Percentiles rank a stretch among this genome's conserved stretches.
These are phyloP conservation scores for Agonopterix heracliana DNA, from an alignment of 2,888 invertebrate genomes.

Conservation along the genomic window DNA sequence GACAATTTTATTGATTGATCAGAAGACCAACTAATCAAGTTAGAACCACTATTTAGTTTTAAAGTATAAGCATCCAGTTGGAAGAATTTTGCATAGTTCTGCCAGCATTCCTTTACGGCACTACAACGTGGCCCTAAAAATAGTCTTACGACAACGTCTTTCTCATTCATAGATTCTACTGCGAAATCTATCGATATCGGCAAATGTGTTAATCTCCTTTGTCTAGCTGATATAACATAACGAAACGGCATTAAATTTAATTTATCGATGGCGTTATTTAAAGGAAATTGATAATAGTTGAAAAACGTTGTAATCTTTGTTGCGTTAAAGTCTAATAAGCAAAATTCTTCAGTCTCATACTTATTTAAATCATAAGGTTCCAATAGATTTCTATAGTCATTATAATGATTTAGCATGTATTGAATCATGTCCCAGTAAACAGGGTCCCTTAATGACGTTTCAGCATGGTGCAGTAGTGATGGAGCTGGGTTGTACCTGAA, in stretches of 20 bases:
- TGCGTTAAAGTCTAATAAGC: conserved; percentile 35
- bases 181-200: conserved; percentile 46
- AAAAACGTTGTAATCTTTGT: conserved; percentile 50
- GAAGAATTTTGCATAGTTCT: conserved; percentile 41
- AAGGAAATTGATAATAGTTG: conserved; percentile 44
- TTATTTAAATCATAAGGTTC: conserved; percentile 40
- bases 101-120: conserved; percentile 34
- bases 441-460: conserved; percentile 59
- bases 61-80: conserved; percentile 47
- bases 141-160: conserved; percentile 41
- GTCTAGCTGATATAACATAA: conserved; percentile 32
- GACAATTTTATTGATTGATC: conserved; percentile 32
- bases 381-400: conserved; percentile 40
- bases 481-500: conserved; percentile 61
- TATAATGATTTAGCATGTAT: conserved; percentile 45
- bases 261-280: conserved; percentile 25
- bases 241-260: too few species aligned
- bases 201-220: conserved; percentile 48
- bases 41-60: conserved; percentile 20
- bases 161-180: conserved; percentile 34
- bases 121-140: conserved; percentile 58
- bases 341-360: conserved; percentile 40
- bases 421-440: conserved; percentile 53
- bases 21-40: too few species aligned
- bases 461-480: conserved; percentile 54